phyloP scores from a whole-genome alignment of 2,888 invertebrate genomes.

The Tetramorium bicarinatum region DNA sequence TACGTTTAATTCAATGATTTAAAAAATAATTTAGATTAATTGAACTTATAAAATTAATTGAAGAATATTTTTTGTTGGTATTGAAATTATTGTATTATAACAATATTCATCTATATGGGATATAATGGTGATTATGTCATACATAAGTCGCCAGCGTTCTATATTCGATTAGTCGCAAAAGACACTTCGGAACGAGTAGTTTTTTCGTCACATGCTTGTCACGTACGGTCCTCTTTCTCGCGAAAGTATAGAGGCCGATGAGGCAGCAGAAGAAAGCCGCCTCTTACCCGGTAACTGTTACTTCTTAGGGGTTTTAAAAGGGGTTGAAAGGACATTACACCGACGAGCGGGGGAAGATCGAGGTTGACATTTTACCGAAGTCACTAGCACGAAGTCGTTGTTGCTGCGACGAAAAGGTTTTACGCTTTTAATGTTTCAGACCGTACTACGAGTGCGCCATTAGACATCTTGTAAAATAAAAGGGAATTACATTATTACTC shows the following conservation, averaged over 20 bases:
- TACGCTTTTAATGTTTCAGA: slow-evolving; percentile 56
- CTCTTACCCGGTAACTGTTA: slow-evolving; percentile 71
- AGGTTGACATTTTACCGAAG: slow-evolving; percentile 59
- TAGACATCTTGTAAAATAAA: slow-evolving; percentile 52
- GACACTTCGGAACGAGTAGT: slow-evolving; percentile 43
- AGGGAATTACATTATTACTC: slow-evolving; percentile 45
- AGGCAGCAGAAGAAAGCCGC: slow-evolving; percentile 67
- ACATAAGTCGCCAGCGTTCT: not conserved
- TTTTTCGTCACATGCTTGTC: slow-evolving; percentile 64
- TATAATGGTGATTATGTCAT: not conserved
- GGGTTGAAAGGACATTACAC: slow-evolving; percentile 71
- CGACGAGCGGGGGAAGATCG: slow-evolving; percentile 57
- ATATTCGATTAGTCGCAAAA: slow-evolving; percentile 21
- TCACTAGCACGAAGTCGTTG: slow-evolving; percentile 49
- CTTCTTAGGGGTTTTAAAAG: slow-evolving; percentile 75
- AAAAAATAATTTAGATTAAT: not conserved
- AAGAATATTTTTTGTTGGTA: not conserved
- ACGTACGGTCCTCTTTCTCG: slow-evolving; percentile 64
- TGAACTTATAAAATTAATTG: not conserved
- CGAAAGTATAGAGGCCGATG: slow-evolving; percentile 68
- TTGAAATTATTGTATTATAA: not conserved
- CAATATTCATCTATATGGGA: not conserved
- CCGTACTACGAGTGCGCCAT: slow-evolving; percentile 39
- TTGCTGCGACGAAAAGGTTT: slow-evolving; percentile 38
- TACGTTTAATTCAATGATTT: not conserved